Conservation (phyloP, 2,797 vertebrate species). For the Linurgus olivaceus region DNA sequence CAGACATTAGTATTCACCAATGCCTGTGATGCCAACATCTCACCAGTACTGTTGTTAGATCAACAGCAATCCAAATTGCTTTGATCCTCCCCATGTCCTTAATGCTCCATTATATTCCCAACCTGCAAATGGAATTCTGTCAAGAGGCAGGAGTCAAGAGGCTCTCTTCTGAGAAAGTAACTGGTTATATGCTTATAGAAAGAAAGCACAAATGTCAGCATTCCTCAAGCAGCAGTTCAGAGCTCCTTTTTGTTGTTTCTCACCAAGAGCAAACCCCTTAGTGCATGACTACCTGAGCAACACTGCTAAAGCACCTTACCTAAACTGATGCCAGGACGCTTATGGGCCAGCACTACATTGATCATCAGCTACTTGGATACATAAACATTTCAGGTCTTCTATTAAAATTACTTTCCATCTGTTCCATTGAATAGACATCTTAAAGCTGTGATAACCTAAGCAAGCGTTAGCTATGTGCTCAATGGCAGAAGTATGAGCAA, state of each 20-base stretch:
- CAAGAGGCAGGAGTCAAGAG: background rate
- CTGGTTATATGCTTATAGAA: background rate
- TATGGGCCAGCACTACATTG: background rate
- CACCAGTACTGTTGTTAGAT: background rate
- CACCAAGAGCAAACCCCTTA: background rate
- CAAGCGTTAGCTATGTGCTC: background rate
- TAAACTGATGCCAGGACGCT: background rate
- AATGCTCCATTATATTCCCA: background rate
- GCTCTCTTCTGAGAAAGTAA: background rate
- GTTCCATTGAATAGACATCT: background rate
- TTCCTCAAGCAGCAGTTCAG: background rate
- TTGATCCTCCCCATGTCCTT: background rate
- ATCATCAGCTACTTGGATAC: background rate
- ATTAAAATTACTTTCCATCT: constrained; percentile 2
- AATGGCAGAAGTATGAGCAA: background rate
- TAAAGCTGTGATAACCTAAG: background rate
- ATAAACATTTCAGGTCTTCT: background rate
- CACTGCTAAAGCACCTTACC: background rate
- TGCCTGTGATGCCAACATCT: background rate
- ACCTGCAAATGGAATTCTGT: background rate
- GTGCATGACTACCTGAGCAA: background rate
- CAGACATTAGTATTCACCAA: background rate
- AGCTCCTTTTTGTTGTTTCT: background rate
- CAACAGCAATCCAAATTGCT: background rate
- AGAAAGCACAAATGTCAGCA: background rate